A percentile compares a stretch with the other conserved stretches of the same genome.
phyloP scores from a whole-genome alignment of 2,888 invertebrate genomes.

The Stenolophus ochropezus region DNA sequence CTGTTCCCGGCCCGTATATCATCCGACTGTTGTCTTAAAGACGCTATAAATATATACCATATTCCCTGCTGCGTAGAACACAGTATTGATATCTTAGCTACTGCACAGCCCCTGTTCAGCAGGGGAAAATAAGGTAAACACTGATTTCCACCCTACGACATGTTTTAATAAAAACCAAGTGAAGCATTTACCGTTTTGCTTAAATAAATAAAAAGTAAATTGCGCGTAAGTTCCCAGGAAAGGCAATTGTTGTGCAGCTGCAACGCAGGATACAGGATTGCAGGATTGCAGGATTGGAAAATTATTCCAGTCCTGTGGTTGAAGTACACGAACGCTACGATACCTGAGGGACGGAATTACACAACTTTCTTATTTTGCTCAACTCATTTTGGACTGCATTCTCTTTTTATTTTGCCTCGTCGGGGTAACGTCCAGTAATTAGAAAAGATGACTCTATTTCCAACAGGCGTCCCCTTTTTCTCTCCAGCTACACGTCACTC shows the following conservation, averaged over 20 bases:
- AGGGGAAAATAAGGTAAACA: constrained; percentile 61
- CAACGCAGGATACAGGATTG: constrained; percentile 58
- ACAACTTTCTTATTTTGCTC: neutral
- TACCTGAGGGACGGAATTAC: constrained; percentile 1
- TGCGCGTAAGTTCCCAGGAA: constrained; percentile 68
- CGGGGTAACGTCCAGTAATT: neutral
- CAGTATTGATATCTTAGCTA: constrained; percentile 62
- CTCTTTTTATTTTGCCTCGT: neutral
- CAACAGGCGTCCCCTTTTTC: no score
- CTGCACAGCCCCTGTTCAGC: neutral
- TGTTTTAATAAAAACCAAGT: constrained; percentile 68
- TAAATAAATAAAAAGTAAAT: constrained; percentile 70
- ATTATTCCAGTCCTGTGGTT: constrained; percentile 63
- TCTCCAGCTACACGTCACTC: no score
- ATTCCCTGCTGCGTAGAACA: constrained; percentile 61
- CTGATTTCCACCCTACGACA: constrained; percentile 64
- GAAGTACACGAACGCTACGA: neutral
- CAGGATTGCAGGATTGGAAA: constrained; percentile 65
- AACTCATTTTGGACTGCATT: neutral
- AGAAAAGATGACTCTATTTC: no score
- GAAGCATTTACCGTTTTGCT: constrained; percentile 65
- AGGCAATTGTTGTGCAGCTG: constrained; percentile 67
- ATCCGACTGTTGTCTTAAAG: constrained; percentile 68
- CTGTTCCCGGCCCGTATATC: constrained; percentile 68
- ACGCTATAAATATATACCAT: constrained; percentile 67